These are phyloP conservation scores for Protonibea diacanthus DNA, from an alignment of 2,797 vertebrate species.

Conservation along the genomic window DNA sequence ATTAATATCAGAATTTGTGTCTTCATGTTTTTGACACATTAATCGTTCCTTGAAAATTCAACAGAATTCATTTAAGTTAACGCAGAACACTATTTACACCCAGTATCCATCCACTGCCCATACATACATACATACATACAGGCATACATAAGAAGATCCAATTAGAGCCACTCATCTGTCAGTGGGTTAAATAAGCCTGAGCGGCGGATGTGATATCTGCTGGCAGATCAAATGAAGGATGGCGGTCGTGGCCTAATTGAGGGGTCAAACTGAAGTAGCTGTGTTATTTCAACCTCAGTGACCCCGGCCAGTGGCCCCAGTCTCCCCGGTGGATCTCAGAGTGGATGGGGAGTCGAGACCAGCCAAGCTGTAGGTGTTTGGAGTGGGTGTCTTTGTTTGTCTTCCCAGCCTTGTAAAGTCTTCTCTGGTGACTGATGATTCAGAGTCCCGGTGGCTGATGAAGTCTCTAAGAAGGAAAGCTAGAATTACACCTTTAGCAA, in stretches of 20 bases:
- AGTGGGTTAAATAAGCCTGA: constrained; percentile 43
- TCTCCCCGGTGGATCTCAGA: constrained; percentile 54
- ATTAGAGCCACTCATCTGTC: constrained; percentile 47
- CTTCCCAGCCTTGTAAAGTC: constrained; percentile 67
- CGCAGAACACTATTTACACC: neutral
- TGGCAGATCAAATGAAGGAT: constrained; percentile 80
- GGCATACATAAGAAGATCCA: constrained; percentile 17
- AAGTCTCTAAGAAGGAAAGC: constrained; percentile 65
- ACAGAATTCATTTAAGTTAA: neutral
- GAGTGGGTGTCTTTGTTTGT: constrained; percentile 83
- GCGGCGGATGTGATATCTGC: constrained; percentile 61
- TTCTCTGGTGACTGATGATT: constrained; percentile 81
- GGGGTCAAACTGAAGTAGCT: constrained; percentile 77
- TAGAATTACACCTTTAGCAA: constrained; percentile 82
- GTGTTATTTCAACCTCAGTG: constrained; percentile 84
- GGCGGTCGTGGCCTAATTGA: constrained; percentile 67
- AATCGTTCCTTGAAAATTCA: neutral
- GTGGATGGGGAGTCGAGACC: constrained; percentile 39
- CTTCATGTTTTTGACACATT: constrained; percentile 12
- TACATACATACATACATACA: constrained; percentile 8
- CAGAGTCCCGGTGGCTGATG: constrained; percentile 56
- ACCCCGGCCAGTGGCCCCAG: constrained; percentile 71
- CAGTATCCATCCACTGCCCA: neutral
- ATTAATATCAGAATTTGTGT: constrained; percentile 2
- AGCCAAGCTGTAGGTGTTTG: constrained; percentile 63